Evolutionary conservation across 2,888 invertebrate genomes (phyloP).

Genomic region (Lasioglossum malachurum): DNA sequence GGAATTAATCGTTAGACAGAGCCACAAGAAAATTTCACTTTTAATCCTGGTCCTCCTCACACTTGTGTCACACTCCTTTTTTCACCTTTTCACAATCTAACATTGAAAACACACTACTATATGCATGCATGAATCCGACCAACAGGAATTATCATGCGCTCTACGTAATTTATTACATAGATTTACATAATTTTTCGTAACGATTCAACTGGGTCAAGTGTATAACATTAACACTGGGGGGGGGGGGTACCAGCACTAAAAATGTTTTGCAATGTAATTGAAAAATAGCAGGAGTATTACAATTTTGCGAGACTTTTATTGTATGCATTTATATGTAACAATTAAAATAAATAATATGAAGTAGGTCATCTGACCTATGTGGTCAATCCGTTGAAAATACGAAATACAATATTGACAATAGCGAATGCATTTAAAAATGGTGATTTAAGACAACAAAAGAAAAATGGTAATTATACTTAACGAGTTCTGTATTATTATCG

Average conservation of each 20-base stretch:
- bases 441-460: not conserved
- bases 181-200: not conserved
- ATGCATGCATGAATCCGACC: not conserved
- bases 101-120: not conserved
- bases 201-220: constrained; percentile 2
- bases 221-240: not conserved
- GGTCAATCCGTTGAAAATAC: not conserved
- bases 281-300: not conserved
- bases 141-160: not conserved
- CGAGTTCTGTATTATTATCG: not conserved
- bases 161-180: not conserved
- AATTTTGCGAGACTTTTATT: not conserved
- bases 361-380: not conserved
- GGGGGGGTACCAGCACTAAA: not conserved
- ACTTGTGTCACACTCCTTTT: not conserved
- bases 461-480: not conserved
- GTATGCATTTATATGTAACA: not conserved
- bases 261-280: not conserved
- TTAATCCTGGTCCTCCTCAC: constrained; percentile 1
- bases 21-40: constrained; percentile 35
- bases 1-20: constrained; percentile 15
- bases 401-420: too few relatives aligned
- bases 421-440: not conserved
- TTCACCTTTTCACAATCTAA: not conserved
- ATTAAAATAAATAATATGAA: not conserved